Base-by-base conservation (phyloP, 2,113 vertebrate species). In the Thinocorus orbignyianus region DNA sequence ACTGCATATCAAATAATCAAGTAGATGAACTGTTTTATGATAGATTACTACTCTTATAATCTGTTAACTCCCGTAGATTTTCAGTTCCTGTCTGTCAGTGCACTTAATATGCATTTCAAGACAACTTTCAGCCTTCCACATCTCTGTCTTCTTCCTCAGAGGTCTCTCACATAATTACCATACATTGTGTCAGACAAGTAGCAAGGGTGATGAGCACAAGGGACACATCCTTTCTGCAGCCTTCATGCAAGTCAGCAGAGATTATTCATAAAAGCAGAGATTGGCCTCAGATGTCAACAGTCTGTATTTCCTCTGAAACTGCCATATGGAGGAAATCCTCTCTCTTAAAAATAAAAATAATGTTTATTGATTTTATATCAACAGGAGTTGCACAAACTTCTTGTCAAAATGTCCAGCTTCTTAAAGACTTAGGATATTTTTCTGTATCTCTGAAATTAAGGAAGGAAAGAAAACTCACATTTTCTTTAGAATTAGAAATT, bases 401-500 rank as follows among this genome's bases (percentile, higher is more conserved):
- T 55, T 26, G 61, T 60, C 31, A 62, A 87, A 71, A 5, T 1
- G 5, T 55, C 44, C 19, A 30, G 26, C 28, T 7, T 84, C 72
- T 58, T 39, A 61, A 83, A 83, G 60, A 58, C 18, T 24, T 31
- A 57, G 9, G 18, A 23, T 55, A 39, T 90, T 90, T 93, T 26
- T 88, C 83, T 93, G 66, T 57, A 44, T 64, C 81, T 58, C 94
- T 96, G 68, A 95, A 82, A 95, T 39, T 37, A 24, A 78, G 16
- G 81, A 17, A 30, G 24, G 4, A 13, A 87, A 91, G 60, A 93
- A 92, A 95, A 93, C 42, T 72, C 69, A 60, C 26, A 33, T 82
- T 94, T 95, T 73, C 70, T 74, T 95, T n/a, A 93, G 83, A 96
- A 81, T 77, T 57, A 91, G 72, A 85, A 89, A 72, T 92, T 95